phyloP scores from a whole-genome alignment of 2,888 invertebrate genomes.

The Apotomis capreana region DNA sequence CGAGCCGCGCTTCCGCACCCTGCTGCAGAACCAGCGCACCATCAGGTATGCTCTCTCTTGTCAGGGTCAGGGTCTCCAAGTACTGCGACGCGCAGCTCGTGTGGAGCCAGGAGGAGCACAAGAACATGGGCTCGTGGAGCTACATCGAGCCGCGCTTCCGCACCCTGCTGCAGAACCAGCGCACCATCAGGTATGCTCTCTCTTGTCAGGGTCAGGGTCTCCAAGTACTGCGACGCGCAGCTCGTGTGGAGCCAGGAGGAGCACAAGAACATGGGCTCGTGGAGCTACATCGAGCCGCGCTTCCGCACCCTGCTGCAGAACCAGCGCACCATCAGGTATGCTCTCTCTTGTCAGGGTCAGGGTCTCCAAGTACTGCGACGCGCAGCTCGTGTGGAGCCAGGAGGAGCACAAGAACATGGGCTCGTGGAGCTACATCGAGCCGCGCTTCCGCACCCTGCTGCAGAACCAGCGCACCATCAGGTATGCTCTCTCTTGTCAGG shows the following conservation, averaged over 20 bases:
- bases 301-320: constrained; percentile 92
- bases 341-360: no score
- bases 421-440: constrained; percentile 94
- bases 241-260: constrained; percentile 96
- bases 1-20: constrained; percentile 92
- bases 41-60: constrained; percentile 68
- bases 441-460: constrained; percentile 92
- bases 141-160: constrained; percentile 95
- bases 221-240: constrained; percentile 92
- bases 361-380: constrained; percentile 93
- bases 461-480: constrained; percentile 84
- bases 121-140: constrained; percentile 95
- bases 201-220: no score
- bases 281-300: constrained; percentile 95
- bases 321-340: constrained; percentile 77
- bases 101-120: constrained; percentile 98
- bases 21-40: constrained; percentile 86
- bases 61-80: no score
- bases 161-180: constrained; percentile 89
- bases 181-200: constrained; percentile 68
- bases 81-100: constrained; percentile 92
- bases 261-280: constrained; percentile 96
- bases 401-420: constrained; percentile 98
- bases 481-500: constrained; percentile 57
- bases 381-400: constrained; percentile 93